Percentiles rank a stretch among this genome's conserved stretches.
phyloP scores from a whole-genome alignment of 2,888 invertebrate species.

The Netelia inedita region DNA sequence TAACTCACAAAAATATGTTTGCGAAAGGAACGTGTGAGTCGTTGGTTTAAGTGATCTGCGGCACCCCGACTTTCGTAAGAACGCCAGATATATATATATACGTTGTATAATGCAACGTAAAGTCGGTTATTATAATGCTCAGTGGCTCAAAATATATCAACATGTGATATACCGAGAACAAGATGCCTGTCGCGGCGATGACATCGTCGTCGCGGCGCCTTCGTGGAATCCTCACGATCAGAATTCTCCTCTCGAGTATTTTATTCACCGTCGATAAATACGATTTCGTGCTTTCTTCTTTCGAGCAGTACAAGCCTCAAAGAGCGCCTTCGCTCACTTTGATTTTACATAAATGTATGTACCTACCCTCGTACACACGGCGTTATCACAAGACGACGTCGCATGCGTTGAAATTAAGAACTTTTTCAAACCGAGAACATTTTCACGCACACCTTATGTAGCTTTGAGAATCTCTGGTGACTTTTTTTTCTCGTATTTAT shows the following conservation, averaged over 20 bases:
- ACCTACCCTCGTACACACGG: not conserved
- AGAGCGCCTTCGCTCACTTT: constrained; percentile 7
- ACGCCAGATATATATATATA: not conserved
- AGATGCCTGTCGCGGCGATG: constrained; percentile 60
- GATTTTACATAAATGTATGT: constrained; percentile 30
- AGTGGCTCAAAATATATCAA: constrained; percentile 41
- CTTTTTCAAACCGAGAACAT: constrained; percentile 1
- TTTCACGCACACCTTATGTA: constrained; percentile 5
- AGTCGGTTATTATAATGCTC: not conserved
- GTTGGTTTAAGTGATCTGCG: too few species aligned
- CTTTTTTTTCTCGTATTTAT: constrained; percentile 44
- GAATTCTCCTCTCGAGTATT: constrained; percentile 64
- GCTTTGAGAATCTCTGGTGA: constrained; percentile 26
- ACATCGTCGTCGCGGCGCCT: constrained; percentile 66
- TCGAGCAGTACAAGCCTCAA: constrained; percentile 41
- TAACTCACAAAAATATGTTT: too few species aligned
- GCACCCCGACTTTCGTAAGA: too few species aligned
- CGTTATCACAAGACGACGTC: not conserved
- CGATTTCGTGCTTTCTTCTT: constrained; percentile 62
- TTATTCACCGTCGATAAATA: constrained; percentile 78
- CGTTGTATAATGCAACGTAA: not conserved
- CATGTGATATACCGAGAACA: constrained; percentile 42
- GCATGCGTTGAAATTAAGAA: constrained; percentile 14
- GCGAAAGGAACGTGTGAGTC: too few species aligned
- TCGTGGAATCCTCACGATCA: constrained; percentile 61